Evolutionary conservation across 37 sponge, comb jelly and placozoan genomes (phyloP).

Genomic region (Halisarca cf. caerulea): DNA sequence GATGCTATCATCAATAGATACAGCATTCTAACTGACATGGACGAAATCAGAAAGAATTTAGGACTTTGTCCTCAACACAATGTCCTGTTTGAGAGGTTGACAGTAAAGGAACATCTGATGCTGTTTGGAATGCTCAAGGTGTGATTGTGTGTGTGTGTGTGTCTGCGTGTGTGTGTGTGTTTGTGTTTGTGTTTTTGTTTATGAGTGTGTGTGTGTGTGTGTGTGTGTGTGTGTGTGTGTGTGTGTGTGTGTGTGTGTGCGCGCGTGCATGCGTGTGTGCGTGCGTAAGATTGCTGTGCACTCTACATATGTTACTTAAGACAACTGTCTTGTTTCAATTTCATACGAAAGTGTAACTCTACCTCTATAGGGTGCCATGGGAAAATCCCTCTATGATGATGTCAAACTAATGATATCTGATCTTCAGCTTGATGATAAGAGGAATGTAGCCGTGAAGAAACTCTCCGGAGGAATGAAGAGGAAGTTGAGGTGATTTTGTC

Average conservation of each 20-base stretch:
- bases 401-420: constrained; percentile 62
- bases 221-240: not conserved
- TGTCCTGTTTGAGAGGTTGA: constrained; percentile 82
- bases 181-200: not conserved
- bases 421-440: constrained; percentile 80
- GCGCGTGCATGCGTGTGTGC: not conserved
- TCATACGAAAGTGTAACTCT: not conserved
- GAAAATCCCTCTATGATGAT: constrained; percentile 39
- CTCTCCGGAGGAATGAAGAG: constrained; percentile 75
- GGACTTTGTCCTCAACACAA: constrained; percentile 93
- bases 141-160: not conserved
- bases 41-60: constrained; percentile 64
- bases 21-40: constrained; percentile 68
- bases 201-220: not conserved
- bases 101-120: constrained; percentile 66
- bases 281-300: no score
- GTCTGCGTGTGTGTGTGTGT: not conserved
- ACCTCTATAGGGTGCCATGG: not conserved
- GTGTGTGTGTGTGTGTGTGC: not conserved
- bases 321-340: not conserved
- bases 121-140: constrained; percentile 66
- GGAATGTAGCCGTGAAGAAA: constrained; percentile 47
- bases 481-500: constrained; percentile 59
- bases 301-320: no score
- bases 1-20: constrained; percentile 71